These are phyloP conservation scores for Bucco capensis DNA, from an alignment of 2,113 vertebrate species.

Conservation along the genomic window DNA sequence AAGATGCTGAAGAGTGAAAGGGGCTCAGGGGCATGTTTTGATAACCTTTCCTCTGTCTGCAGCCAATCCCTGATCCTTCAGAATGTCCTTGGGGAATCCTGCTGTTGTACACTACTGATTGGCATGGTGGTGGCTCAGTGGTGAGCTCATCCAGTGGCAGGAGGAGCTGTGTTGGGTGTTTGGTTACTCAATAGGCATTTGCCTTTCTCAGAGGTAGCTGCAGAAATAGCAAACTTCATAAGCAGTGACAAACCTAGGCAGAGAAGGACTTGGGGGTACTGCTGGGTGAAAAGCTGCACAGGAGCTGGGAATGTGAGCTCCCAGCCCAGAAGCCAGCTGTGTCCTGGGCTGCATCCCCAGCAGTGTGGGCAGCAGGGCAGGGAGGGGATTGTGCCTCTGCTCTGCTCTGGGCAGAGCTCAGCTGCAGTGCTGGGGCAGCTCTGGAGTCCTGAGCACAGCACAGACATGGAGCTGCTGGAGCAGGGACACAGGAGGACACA, in stretches of 20 bases:
- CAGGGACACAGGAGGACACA: too few species aligned
- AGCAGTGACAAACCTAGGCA: neutral
- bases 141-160: neutral
- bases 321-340: too few species aligned
- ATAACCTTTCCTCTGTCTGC: neutral
- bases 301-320: too few species aligned
- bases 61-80: neutral
- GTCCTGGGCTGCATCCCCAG: too few species aligned
- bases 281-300: too few species aligned
- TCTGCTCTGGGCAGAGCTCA: too few species aligned
- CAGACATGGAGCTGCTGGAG: too few species aligned
- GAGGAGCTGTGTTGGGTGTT: neutral
- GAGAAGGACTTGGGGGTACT: neutral
- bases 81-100: neutral
- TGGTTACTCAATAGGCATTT: neutral
- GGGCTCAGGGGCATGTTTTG: accelerated
- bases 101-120: accelerated
- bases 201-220: neutral
- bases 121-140: accelerated
- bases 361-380: too few species aligned
- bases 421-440: too few species aligned
- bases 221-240: neutral
- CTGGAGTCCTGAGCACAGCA: too few species aligned
- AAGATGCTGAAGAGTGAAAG: neutral
- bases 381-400: too few species aligned